These are phyloP conservation scores for Saccostrea glomerata DNA, from an alignment of 1,140 invertebrate species.

Conservation along the genomic window DNA sequence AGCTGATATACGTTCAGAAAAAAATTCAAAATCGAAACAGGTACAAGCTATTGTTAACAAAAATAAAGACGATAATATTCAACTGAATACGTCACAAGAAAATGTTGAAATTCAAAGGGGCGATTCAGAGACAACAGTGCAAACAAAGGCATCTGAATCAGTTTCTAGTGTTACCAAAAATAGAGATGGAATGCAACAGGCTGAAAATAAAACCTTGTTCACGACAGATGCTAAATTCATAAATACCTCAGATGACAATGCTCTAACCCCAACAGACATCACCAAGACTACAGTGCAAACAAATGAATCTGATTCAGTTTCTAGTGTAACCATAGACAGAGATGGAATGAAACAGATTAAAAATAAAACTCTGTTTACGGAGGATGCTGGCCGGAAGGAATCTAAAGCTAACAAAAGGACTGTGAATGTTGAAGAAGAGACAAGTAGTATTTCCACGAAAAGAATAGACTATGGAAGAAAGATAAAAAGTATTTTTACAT, in stretches of 20 bases:
- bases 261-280: too few relatives aligned
- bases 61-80: background rate
- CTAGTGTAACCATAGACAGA: background rate
- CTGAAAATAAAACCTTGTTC: background rate
- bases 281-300: background rate
- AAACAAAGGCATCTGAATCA: background rate
- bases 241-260: too few relatives aligned
- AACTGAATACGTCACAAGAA: too few relatives aligned
- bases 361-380: background rate
- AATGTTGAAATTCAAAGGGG: too few relatives aligned
- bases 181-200: background rate
- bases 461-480: background rate
- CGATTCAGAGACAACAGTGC: background rate
- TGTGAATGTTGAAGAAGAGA: background rate
- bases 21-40: background rate
- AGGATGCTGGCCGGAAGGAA: background rate
- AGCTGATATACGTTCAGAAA: background rate
- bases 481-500: background rate
- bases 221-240: background rate
- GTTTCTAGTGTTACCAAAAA: background rate
- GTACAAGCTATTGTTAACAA: background rate
- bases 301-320: background rate
- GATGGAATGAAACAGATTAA: background rate
- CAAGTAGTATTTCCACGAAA: background rate
- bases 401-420: background rate